Evolutionary conservation across 1,140 invertebrate species (phyloP).

Genomic region (Bombus waltoni): DNA sequence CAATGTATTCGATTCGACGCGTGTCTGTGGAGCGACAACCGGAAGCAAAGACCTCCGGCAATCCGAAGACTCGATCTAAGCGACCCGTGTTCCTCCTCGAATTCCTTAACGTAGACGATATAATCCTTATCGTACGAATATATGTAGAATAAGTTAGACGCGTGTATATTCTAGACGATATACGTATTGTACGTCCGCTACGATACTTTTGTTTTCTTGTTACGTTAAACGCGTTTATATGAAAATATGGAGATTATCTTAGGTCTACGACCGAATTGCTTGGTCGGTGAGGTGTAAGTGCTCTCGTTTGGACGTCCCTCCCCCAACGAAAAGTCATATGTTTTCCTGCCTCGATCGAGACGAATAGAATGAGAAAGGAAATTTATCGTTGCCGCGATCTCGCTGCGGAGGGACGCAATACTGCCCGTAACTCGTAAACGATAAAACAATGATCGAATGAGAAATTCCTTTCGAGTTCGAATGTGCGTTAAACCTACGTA

Average conservation of each 20-base stretch:
- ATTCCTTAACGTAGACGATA: conserved; percentile 5
- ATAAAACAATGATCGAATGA: conserved; percentile 15
- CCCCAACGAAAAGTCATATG: conserved; percentile 14
- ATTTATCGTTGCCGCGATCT: conserved; percentile 30
- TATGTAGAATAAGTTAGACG: conserved; percentile 59
- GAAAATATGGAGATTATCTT: conserved; percentile 68
- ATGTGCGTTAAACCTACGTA: conserved; percentile 48
- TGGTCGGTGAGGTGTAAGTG: conserved; percentile 49
- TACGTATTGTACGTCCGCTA: conserved; percentile 24
- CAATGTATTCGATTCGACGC: background rate
- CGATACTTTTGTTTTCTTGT: background rate
- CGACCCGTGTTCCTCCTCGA: conserved; percentile 19
- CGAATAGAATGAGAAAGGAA: background rate
- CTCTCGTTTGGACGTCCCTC: conserved; percentile 16
- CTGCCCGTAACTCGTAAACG: conserved; percentile 30
- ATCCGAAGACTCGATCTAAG: background rate
- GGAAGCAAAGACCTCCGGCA: conserved; percentile 1
- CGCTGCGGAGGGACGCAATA: conserved; percentile 9
- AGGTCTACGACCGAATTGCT: conserved; percentile 59
- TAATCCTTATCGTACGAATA: conserved; percentile 45
- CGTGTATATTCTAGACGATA: conserved; percentile 53
- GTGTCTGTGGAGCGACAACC: background rate
- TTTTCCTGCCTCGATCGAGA: background rate
- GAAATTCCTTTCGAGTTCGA: conserved; percentile 24
- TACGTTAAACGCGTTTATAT: conserved; percentile 54